These are phyloP conservation scores for Leptogaster cylindrica DNA, from an alignment of 2,888 invertebrate genomes.

Conservation along the genomic window DNA sequence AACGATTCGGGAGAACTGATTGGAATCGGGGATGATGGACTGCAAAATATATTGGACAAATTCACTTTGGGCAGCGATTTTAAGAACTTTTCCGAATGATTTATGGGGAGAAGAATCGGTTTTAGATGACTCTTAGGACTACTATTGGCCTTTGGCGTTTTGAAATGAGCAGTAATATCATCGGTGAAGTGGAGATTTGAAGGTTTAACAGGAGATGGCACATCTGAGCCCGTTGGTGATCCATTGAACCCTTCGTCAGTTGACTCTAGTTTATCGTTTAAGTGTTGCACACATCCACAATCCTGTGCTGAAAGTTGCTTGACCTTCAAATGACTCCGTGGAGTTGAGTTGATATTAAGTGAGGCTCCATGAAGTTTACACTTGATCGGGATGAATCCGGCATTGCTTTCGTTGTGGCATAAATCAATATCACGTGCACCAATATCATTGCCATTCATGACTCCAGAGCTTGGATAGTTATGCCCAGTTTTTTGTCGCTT, in stretches of 20 bases:
- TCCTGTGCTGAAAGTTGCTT: not conserved
- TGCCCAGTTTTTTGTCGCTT: slow-evolving; percentile 62
- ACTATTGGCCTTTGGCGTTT: slow-evolving; percentile 49
- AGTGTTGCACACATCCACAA: slow-evolving; percentile 28
- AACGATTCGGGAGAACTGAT: slow-evolving; percentile 30
- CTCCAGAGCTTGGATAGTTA: slow-evolving; percentile 50
- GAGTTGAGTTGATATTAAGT: not conserved
- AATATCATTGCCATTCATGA: slow-evolving; percentile 12
- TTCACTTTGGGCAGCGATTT: slow-evolving; percentile 59
- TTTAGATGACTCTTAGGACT: slow-evolving; percentile 30
- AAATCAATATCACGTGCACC: not conserved
- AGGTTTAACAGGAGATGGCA: slow-evolving; percentile 20
- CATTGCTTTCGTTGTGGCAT: no score
- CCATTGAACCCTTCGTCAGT: not conserved
- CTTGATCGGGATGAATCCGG: no score
- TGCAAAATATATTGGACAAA: slow-evolving; percentile 59
- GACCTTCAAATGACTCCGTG: not conserved
- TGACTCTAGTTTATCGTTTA: not conserved
- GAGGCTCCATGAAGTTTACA: not conserved
- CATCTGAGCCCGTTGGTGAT: slow-evolving; percentile 10
- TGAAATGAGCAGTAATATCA: slow-evolving; percentile 47
- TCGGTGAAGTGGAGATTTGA: not conserved
- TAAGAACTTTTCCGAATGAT: slow-evolving; percentile 15
- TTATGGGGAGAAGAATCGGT: slow-evolving; percentile 16
- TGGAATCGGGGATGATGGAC: slow-evolving; percentile 50